phyloP scores from a whole-genome alignment of 2,888 invertebrate species.

The Temnothorax rugatulus region DNA sequence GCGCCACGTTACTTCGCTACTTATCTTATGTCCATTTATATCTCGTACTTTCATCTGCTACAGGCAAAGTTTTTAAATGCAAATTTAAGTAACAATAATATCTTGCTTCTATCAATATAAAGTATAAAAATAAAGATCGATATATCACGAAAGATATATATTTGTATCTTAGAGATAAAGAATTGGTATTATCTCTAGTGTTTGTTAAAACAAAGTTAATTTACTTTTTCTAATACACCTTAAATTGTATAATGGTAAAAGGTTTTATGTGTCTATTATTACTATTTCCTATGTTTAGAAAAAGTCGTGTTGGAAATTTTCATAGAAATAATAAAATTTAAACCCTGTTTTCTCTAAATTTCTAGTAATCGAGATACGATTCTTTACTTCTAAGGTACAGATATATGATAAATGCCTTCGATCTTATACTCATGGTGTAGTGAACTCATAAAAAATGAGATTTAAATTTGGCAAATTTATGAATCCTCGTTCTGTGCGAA shows the following conservation, averaged over 20 bases:
- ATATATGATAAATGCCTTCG: neutral
- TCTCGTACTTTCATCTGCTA: neutral
- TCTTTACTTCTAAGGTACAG: no score
- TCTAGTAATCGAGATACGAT: no score
- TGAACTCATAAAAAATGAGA: neutral
- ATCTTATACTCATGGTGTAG: neutral
- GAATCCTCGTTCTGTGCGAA: neutral
- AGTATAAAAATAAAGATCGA: neutral
- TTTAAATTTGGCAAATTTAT: slow-evolving; percentile 13
- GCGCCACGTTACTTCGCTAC: neutral
- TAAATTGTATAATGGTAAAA: no score
- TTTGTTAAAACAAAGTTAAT: no score
- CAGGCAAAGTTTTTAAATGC: neutral
- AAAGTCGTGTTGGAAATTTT: no score
- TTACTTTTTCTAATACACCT: no score
- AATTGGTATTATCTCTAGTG: no score
- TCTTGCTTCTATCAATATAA: slow-evolving; percentile 2
- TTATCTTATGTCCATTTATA: neutral
- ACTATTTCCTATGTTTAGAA: no score
- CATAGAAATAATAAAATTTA: no score
- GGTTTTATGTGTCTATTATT: no score
- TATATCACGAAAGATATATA: neutral
- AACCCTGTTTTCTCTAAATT: no score
- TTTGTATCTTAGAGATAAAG: neutral
- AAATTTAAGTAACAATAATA: slow-evolving; percentile 11